Evolutionary conservation across 2,888 invertebrate species (phyloP).

Genomic region (Xestoiulus laeticollis): DNA sequence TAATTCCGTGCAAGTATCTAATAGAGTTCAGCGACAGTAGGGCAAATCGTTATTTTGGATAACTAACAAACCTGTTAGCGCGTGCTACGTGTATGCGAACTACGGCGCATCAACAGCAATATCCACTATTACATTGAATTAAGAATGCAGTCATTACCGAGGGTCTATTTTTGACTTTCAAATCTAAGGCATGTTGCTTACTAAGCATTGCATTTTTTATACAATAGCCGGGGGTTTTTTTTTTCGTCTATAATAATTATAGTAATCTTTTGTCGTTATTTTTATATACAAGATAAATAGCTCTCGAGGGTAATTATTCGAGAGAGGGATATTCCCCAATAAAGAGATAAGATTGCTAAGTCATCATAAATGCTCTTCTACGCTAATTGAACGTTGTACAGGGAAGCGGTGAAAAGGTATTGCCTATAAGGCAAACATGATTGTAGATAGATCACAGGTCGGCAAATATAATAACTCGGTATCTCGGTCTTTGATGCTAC

Average conservation of each 20-base stretch:
- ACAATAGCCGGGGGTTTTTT: neutral
- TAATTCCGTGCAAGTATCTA: neutral
- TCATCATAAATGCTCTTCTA: neutral
- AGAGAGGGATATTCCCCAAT: neutral
- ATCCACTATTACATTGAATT: neutral
- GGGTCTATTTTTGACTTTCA: neutral
- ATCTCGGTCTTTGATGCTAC: conserved; percentile 4
- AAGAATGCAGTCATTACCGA: neutral
- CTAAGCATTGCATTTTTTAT: neutral
- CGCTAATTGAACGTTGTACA: conserved; percentile 6
- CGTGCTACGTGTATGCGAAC: neutral
- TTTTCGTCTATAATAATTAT: neutral
- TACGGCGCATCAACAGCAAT: neutral
- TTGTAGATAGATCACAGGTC: conserved; percentile 23
- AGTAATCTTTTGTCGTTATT: neutral
- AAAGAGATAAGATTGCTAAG: neutral
- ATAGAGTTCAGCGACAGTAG: neutral
- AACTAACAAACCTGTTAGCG: neutral
- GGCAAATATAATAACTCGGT: conserved; percentile 22
- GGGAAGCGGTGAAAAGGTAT: neutral
- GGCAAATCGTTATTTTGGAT: neutral
- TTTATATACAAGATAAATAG: conserved; percentile 32
- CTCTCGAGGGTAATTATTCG: neutral
- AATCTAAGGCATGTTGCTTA: neutral
- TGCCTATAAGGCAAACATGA: neutral